These are phyloP conservation scores for Mesorhabditis spiculigera DNA, from an alignment of 2,888 invertebrate species.

Conservation along the genomic window DNA sequence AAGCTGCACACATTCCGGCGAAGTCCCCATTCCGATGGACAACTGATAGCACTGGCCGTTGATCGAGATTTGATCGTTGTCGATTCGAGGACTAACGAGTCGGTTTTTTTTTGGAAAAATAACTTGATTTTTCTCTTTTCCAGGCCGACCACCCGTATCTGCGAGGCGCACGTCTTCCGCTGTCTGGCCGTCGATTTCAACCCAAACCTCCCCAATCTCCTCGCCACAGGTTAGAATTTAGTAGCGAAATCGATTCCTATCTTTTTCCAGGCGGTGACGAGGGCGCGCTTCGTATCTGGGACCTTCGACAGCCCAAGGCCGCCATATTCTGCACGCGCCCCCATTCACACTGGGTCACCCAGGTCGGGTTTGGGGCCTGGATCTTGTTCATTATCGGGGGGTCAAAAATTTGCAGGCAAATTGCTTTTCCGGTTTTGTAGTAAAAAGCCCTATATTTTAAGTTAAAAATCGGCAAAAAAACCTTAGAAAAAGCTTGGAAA, in stretches of 20 bases:
- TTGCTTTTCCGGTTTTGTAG: no score
- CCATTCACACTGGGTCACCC: conserved; percentile 64
- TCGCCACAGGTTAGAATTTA: neutral
- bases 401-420: no score
- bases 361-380: conserved; percentile 37
- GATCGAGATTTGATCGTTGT: conserved; percentile 82
- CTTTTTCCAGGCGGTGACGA: conserved; percentile 83
- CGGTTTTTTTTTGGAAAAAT: conserved; percentile 2
- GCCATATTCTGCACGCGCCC: conserved; percentile 71
- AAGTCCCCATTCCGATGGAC: conserved; percentile 87
- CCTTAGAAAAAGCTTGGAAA: no score
- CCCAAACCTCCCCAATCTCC: conserved; percentile 73
- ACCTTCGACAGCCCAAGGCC: conserved; percentile 71
- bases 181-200: conserved; percentile 90
- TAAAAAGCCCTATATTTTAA: no score
- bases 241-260: neutral
- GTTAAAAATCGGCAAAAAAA: no score
- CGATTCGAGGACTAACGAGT: conserved; percentile 71
- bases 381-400: no score
- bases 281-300: conserved; percentile 91
- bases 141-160: conserved; percentile 76
- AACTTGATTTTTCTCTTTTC: no score
- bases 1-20: conserved; percentile 73
- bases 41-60: conserved; percentile 80
- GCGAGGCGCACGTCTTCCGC: conserved; percentile 81